Conservation (phyloP, 2,113 vertebrate genomes). For the Pomatorhinus ruficollis region DNA sequence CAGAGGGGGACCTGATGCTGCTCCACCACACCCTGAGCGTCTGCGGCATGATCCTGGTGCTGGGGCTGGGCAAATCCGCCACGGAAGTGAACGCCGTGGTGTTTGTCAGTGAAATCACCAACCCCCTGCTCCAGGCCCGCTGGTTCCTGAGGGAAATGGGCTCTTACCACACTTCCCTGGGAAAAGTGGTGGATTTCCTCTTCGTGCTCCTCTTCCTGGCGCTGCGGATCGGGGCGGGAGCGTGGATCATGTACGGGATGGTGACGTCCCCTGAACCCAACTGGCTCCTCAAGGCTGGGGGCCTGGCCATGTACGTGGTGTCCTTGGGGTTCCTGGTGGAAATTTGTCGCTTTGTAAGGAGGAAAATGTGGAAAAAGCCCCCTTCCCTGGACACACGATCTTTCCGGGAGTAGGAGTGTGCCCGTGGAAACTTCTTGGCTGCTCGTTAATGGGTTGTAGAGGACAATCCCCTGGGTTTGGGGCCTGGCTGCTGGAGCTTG, state of each 20-base stretch:
- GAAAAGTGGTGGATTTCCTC: slow-evolving; percentile 78
- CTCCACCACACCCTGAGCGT: slow-evolving; percentile 87
- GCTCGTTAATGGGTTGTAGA: background rate
- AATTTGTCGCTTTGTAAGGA: slow-evolving; percentile 79
- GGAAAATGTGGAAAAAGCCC: slow-evolving; percentile 71
- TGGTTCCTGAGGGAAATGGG: slow-evolving; percentile 87
- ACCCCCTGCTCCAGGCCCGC: slow-evolving; percentile 87
- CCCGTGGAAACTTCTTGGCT: background rate
- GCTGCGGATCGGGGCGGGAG: slow-evolving; percentile 83
- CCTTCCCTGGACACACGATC: background rate
- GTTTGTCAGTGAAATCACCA: slow-evolving; percentile 89
- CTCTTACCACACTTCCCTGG: slow-evolving; percentile 68
- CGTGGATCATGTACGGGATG: slow-evolving; percentile 79
- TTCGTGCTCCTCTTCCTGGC: slow-evolving; percentile 83
- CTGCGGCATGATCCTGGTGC: slow-evolving; percentile 82
- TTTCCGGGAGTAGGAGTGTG: background rate
- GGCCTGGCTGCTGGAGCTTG: background rate
- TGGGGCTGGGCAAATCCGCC: slow-evolving; percentile 82
- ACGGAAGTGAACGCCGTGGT: slow-evolving; percentile 82
- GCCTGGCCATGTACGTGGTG: slow-evolving; percentile 85
- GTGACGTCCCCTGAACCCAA: slow-evolving; percentile 76
- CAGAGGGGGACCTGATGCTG: slow-evolving; percentile 85
- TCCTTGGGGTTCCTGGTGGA: slow-evolving; percentile 86
- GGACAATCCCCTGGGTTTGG: background rate
- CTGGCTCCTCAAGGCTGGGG: slow-evolving; percentile 85